phyloP scores from a whole-genome alignment of 2,113 vertebrate species.

The Zonotrichia leucophrys region DNA sequence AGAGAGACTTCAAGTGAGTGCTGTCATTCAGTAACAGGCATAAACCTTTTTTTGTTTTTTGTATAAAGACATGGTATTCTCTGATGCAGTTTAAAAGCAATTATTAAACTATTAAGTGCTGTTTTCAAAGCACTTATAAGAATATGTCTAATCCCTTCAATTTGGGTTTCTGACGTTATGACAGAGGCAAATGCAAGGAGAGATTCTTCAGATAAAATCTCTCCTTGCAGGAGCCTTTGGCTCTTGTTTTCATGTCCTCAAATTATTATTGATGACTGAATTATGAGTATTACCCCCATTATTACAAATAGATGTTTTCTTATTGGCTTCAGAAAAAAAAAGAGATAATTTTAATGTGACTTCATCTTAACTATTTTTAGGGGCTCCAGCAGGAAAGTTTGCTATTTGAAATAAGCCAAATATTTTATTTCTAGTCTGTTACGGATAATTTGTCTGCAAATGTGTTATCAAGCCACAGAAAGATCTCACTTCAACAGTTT shows the following conservation, averaged over 20 bases:
- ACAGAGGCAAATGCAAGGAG: background rate
- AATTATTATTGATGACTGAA: background rate
- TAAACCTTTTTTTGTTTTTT: background rate
- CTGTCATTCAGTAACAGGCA: background rate
- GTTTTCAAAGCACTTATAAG: background rate
- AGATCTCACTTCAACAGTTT: background rate
- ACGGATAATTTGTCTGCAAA: background rate
- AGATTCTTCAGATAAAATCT: background rate
- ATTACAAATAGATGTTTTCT: background rate
- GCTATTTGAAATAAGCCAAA: background rate
- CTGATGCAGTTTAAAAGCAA: background rate
- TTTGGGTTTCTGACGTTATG: background rate
- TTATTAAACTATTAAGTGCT: background rate
- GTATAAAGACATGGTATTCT: background rate
- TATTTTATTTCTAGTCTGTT: background rate
- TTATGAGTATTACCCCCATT: background rate
- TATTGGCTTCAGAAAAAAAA: background rate
- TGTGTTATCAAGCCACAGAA: background rate
- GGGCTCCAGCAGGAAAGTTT: background rate
- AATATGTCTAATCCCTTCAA: background rate
- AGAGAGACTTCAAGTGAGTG: background rate
- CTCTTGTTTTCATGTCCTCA: background rate
- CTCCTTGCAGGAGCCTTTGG: background rate
- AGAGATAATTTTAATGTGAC: accelerated
- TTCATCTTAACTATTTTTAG: background rate